Evolutionary conservation across 2,797 vertebrate species (phyloP).

Genomic region (Sebastes dallii): DNA sequence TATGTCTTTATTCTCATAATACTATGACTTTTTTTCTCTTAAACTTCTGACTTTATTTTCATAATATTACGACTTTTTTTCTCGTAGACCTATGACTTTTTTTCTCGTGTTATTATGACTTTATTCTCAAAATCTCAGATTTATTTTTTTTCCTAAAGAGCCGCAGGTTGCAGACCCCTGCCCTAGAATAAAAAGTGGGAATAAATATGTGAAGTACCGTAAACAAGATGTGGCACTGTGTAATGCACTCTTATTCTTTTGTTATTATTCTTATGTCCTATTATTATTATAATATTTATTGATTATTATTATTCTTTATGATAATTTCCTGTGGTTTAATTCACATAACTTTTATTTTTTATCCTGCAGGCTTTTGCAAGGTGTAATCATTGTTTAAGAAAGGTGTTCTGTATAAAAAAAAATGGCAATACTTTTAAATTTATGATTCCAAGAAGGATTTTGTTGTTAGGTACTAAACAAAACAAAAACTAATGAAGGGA

Average conservation of each 20-base stretch:
- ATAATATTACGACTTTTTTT: no score
- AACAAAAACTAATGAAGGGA: background rate
- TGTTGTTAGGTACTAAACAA: no score
- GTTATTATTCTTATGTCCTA: background rate
- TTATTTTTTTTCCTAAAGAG: no score
- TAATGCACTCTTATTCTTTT: background rate
- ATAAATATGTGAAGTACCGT: background rate
- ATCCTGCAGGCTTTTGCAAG: background rate
- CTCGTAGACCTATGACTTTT: no score
- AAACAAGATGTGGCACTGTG: background rate
- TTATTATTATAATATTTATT: background rate
- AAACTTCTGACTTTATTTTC: no score
- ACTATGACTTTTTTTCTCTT: no score
- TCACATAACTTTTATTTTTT: background rate
- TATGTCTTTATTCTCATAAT: no score
- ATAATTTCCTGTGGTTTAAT: background rate
- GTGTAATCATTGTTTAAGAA: background rate
- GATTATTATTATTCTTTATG: background rate
- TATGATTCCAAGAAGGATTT: no score
- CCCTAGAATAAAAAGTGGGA: background rate
- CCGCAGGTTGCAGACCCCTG: no score
- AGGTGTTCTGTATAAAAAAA: background rate
- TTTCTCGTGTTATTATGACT: no score
- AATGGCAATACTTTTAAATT: no score
- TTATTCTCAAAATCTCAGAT: no score